phyloP scores from a whole-genome alignment of 2,113 vertebrate species.

The Tympanuchus pallidicinctus region DNA sequence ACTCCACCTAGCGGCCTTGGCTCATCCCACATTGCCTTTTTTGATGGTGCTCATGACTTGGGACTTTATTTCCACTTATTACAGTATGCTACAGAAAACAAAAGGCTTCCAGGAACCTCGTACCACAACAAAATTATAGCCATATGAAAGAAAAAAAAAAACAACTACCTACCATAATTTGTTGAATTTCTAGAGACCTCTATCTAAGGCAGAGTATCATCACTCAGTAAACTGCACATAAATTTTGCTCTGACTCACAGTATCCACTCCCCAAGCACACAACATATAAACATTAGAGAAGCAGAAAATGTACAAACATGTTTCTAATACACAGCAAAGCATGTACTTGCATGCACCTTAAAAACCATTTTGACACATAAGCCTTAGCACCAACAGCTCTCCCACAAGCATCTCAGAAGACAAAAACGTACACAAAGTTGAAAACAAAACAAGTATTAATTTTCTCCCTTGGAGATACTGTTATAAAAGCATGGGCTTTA shows the following conservation, averaged over 20 bases:
- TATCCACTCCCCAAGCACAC: neutral
- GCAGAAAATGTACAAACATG: too few relatives aligned
- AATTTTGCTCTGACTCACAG: neutral
- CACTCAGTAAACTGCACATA: neutral
- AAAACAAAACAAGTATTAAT: rapidly evolving
- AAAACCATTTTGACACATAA: neutral
- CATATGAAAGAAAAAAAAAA: neutral
- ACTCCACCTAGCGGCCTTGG: conserved; percentile 70
- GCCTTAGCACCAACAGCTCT: neutral
- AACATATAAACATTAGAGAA: neutral
- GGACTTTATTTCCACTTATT: neutral
- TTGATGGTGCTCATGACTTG: neutral
- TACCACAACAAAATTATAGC: neutral
- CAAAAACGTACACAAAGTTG: neutral
- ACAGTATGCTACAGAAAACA: neutral
- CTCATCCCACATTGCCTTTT: neutral
- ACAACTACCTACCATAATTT: rapidly evolving
- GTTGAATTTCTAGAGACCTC: too few relatives aligned
- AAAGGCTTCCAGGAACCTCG: neutral
- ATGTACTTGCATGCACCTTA: neutral
- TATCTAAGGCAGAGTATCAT: neutral
- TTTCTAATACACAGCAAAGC: neutral
- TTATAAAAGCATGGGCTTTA: neutral
- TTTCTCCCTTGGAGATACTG: neutral
- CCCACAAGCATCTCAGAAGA: neutral